phyloP scores from a whole-genome alignment of 2,888 invertebrate genomes.

The Trimorus sp. region DNA sequence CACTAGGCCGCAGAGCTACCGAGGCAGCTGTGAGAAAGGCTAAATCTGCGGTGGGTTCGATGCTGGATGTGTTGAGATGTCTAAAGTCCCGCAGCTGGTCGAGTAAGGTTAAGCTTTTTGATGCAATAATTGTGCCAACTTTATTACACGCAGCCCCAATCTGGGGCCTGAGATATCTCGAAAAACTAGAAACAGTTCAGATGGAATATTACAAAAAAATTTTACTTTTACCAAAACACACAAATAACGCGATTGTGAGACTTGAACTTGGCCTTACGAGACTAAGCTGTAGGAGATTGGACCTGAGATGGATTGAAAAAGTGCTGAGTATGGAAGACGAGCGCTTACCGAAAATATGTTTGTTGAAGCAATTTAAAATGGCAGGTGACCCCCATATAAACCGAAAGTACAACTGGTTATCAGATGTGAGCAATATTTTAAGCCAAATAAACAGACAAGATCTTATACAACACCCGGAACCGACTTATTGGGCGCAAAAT shows the following conservation, averaged over 20 bases:
- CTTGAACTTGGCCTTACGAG: background rate
- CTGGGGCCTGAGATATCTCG: slow-evolving; percentile 1
- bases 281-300: slow-evolving; percentile 1
- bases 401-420: background rate
- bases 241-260: slow-evolving; percentile 5
- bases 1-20: background rate
- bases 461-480: too few relatives aligned
- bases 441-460: too few relatives aligned
- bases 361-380: slow-evolving; percentile 1
- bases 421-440: background rate
- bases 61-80: background rate
- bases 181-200: background rate
- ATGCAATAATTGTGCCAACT: slow-evolving; percentile 5
- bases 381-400: background rate
- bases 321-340: background rate
- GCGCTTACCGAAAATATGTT: background rate
- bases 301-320: slow-evolving; percentile 5
- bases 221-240: background rate
- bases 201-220: slow-evolving; percentile 1
- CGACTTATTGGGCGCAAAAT: too few relatives aligned
- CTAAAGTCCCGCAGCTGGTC: background rate
- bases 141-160: background rate
- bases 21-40: background rate
- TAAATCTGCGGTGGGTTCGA: background rate
- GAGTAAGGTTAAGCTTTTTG: slow-evolving; percentile 1